Conservation (phyloP, 2,113 vertebrate genomes). For the Dicentrarchus labrax region DNA sequence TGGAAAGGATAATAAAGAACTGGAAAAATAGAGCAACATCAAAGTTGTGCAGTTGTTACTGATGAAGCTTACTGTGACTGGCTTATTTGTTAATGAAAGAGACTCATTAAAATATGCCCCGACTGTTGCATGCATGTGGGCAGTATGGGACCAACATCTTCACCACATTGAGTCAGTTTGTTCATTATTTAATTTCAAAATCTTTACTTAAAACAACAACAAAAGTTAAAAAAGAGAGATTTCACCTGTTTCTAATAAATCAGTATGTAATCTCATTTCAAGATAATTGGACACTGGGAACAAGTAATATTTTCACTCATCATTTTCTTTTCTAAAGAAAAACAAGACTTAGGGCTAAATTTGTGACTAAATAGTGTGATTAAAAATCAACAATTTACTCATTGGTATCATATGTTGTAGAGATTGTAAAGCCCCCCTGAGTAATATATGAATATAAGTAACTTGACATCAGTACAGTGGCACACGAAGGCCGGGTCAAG, state of each 20-base stretch:
- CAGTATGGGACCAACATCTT: background rate
- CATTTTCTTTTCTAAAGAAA: background rate
- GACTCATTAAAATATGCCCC: constrained; percentile 1
- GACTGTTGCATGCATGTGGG: background rate
- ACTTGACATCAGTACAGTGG: background rate
- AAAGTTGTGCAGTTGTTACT: constrained; percentile 28
- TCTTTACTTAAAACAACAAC: background rate
- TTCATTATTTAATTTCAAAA: background rate
- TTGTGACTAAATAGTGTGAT: background rate
- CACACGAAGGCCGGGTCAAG: background rate
- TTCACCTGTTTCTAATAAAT: background rate
- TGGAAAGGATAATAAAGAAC: constrained; percentile 46
- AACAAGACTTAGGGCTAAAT: background rate
- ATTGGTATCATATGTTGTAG: background rate
- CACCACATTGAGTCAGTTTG: background rate
- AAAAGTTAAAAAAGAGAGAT: background rate
- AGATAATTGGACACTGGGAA: background rate
- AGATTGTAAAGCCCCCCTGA: background rate
- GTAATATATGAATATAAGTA: background rate
- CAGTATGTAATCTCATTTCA: background rate
- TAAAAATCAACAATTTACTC: too few species aligned
- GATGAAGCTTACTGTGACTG: constrained; percentile 12
- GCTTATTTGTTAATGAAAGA: constrained; percentile 9
- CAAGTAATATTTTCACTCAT: too few species aligned
- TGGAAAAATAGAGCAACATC: constrained; percentile 7